Base-by-base conservation (phyloP, 2,888 invertebrate genomes). In the Schrankia costaestrigalis region DNA sequence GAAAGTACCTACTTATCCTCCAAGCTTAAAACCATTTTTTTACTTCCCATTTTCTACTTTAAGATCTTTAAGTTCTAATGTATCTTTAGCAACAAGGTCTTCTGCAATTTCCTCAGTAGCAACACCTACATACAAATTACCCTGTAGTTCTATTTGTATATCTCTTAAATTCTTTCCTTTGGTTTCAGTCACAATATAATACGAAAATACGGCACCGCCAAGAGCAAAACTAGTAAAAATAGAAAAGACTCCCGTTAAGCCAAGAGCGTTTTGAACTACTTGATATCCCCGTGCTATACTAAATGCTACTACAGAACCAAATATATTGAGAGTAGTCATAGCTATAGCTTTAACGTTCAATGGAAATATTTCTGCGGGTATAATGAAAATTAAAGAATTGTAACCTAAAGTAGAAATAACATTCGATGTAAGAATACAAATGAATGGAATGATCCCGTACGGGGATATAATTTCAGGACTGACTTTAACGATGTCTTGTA, bases 321-420 rank as follows among this genome's bases (percentile, higher is more conserved):
- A 78, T 2, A 89, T 51, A 28, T 73, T 81, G 0, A 80, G 69
- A 5, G 83, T 50, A 0, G 87, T 85, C 25, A 89, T 81, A 0
- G 89, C 89, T 1, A 79, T 61, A 0, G 88, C 83, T 56, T 89
- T 89, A 0, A 89, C 78, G 44, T 87, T 89, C 1, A 89, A 68
- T 1, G 90, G 84, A 46, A 90, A 90, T 14, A 90, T 63, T 58
- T 90, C 90, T 0, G 88, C 81, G 11, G 89, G 76, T 53, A 90
- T 80, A 35, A 86, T 73, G 22, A 71, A 74, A 0, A 84, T 69
- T 31, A 89, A 43, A 0, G 89, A 83, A 31, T 75, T 82, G 17
- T 85, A 69, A 0, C 90, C 90, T 12, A 76, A 33, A 5, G 63
- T 71, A 0, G 75, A 70, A 5, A 71, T 54, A 0, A 74, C 45